Percentiles rank a stretch among this genome's conserved stretches.
Evolutionary conservation across 2,797 vertebrate species (phyloP).

Genomic region (Pseudotriccus pelzelni): DNA sequence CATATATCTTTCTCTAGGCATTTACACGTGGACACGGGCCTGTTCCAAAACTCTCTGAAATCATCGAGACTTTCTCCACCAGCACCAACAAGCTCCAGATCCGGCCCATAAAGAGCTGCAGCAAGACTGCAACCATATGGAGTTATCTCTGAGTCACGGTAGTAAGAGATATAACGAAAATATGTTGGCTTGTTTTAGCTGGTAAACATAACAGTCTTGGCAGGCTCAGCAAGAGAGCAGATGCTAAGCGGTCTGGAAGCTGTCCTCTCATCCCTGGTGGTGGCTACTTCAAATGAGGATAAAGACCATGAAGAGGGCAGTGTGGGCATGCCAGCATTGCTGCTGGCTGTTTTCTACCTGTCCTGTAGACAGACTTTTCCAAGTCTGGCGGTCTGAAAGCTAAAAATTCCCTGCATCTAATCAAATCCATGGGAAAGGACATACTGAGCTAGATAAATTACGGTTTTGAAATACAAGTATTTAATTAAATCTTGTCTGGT

Average conservation of each 20-base stretch:
- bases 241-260: not conserved
- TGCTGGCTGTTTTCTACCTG: constrained; percentile 9
- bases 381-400: not conserved
- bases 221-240: not conserved
- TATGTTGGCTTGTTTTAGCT: constrained; percentile 48
- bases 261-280: not conserved
- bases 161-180: constrained; percentile 68
- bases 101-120: not conserved
- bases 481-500: constrained; percentile 60
- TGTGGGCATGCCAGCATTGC: not conserved
- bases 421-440: constrained; percentile 32
- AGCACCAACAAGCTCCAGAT: not conserved
- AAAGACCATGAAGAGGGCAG: not conserved
- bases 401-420: constrained; percentile 7
- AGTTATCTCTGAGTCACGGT: constrained; percentile 56
- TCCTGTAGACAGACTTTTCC: not conserved
- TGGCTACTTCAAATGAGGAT: not conserved
- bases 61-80: not conserved
- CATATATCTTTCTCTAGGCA: not conserved
- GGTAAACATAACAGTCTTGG: constrained; percentile 31
- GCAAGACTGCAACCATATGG: constrained; percentile 62
- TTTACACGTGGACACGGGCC: not conserved
- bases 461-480: constrained; percentile 55
- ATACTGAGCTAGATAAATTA: constrained; percentile 36
- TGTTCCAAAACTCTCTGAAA: not conserved